Conservation (phyloP, 1,140 invertebrate species). For the Drosophila saltans region DNA sequence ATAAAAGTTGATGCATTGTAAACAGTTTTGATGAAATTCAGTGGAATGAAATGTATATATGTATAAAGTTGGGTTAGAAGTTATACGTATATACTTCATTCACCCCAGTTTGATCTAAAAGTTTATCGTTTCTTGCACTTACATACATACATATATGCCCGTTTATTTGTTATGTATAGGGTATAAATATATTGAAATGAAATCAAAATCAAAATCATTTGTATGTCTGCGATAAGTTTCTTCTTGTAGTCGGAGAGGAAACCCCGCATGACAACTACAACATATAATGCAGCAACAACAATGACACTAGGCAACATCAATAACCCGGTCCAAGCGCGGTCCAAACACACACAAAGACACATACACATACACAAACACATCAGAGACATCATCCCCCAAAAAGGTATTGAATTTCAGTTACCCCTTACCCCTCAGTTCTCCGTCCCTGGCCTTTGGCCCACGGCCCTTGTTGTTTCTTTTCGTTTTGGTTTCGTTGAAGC, state of each 20-base stretch:
- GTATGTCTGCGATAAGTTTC: slow-evolving; percentile 42
- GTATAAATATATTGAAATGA: slow-evolving; percentile 27
- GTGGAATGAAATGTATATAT: no score
- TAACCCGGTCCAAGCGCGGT: slow-evolving; percentile 49
- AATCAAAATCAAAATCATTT: slow-evolving; percentile 63
- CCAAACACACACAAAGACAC: slow-evolving; percentile 42
- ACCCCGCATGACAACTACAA: slow-evolving; percentile 53
- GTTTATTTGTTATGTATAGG: background rate
- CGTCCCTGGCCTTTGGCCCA: no score
- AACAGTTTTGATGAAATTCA: slow-evolving; percentile 27
- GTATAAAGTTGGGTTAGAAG: no score
- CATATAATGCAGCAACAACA: slow-evolving; percentile 42
- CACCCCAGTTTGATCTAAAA: no score
- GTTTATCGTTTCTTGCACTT: no score
- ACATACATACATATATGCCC: background rate
- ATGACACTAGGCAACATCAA: slow-evolving; percentile 56
- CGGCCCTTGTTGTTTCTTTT: slow-evolving; percentile 6
- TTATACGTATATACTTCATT: no score
- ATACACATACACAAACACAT: slow-evolving; percentile 20
- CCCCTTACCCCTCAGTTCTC: background rate
- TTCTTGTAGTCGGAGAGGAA: slow-evolving; percentile 33
- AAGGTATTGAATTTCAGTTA: slow-evolving; percentile 66
- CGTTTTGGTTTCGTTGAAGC: slow-evolving; percentile 37
- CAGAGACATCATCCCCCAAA: slow-evolving; percentile 44
- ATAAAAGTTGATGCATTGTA: background rate